These are phyloP conservation scores for Pollachius pollachius DNA, from an alignment of 2,113 vertebrate species.

Conservation along the genomic window DNA sequence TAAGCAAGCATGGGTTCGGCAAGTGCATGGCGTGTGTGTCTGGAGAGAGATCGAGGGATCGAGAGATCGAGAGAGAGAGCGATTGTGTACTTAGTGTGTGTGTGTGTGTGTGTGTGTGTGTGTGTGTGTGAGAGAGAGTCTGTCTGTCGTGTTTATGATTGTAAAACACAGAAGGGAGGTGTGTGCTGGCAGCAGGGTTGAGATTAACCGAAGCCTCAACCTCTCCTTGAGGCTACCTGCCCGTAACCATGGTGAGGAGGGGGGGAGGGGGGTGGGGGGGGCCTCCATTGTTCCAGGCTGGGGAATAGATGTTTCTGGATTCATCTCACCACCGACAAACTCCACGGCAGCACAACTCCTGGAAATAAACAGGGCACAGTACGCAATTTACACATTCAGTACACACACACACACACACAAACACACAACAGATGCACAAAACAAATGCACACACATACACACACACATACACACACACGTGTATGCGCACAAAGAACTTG, in stretches of 20 bases:
- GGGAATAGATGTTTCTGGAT: conserved; percentile 56
- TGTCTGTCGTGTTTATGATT: no score
- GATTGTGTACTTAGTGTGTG: no score
- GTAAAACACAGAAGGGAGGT: no score
- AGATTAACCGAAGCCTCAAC: no score
- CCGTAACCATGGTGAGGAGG: conserved; percentile 39
- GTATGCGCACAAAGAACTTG: no score
- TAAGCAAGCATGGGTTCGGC: no score
- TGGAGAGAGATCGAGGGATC: no score
- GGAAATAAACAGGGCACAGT: neutral
- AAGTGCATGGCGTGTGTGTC: no score
- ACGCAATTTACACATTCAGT: conserved; percentile 8
- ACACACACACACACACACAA: conserved; percentile 15
- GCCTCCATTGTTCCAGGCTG: conserved; percentile 38
- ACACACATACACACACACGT: conserved; percentile 4
- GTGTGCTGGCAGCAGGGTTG: no score
- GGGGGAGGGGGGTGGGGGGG: neutral
- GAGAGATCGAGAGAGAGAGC: no score
- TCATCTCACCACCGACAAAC: conserved; percentile 52
- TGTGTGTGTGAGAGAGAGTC: no score
- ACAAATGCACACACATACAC: conserved; percentile 11
- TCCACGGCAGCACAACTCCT: conserved; percentile 7
- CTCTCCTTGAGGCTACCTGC: neutral
- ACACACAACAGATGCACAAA: conserved; percentile 12
- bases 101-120: no score